Evolutionary conservation across 1,140 invertebrate species (phyloP), one percentile per base, ranked within the genome.

Genomic region (Phymastichus coffea): DNA sequence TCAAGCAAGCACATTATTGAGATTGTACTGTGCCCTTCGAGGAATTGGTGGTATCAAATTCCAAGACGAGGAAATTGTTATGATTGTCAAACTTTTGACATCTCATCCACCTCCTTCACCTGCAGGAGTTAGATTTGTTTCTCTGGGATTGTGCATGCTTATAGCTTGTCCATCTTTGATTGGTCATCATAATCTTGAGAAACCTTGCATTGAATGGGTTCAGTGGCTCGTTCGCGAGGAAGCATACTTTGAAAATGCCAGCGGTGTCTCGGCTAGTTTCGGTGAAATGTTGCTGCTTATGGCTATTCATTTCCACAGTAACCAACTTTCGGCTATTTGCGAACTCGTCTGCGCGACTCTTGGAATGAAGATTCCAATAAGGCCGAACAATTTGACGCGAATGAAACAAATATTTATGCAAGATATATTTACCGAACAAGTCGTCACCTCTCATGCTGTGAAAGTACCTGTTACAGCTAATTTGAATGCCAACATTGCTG

Each of bases 371-470:
- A 90, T 98, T 64, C 86, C 91, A 0, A 94, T 97, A 6, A 82
- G 95, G 49, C 90, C 92, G 0, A 97, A 95, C 72, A 94, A 92
- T 70, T 86, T 98, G 63, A 89, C 90, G 0, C 83, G 92, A 48
- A 94, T 98, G 78, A 95, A 96, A 70, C 91, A 93, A 68, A 93
- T 98, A 25, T 98, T 99, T 70, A 98, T 92, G 2, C 93, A 96
- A 70, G 95, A 98, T 73, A 93, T 99, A 63, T 98, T 99, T 73
- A 97, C 94, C 1, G 95, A 99, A 78, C 94, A 97, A 82, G 94
- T 98, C 30, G 94, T 99, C 1, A 95, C 95, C 0, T 84, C 93
- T 17, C 95, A 97, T 80, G 96, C 96, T 1, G 92, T 98, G 0
- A 94, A 94, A 73, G 94, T 99, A 17, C 93, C 95, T 0, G 95